A percentile compares a stretch with the other conserved stretches of the same genome.
These are phyloP conservation scores for Prunella himalayana DNA, from an alignment of 2,113 vertebrate genomes.

Conservation along the genomic window DNA sequence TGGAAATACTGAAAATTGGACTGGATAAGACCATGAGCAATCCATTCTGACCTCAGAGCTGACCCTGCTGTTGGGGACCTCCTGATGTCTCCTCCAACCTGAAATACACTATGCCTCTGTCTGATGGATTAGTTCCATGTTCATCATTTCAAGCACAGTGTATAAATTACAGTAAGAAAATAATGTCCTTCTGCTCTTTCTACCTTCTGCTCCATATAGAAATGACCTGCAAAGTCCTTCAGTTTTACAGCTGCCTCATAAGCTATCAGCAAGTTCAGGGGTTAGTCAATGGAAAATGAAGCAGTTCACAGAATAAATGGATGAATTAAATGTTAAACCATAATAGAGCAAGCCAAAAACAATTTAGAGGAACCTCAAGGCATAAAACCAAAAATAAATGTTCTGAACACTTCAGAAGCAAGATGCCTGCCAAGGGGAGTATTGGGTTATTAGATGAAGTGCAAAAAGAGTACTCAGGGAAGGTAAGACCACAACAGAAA, in stretches of 20 bases:
- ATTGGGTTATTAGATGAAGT: not conserved
- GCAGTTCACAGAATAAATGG: not conserved
- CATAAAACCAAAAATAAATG: not conserved
- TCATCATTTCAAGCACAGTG: not conserved
- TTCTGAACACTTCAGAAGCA: not conserved
- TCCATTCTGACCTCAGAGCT: not conserved
- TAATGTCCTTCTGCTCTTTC: not conserved
- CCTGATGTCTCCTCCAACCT: not conserved
- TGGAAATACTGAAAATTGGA: not conserved
- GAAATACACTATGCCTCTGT: not conserved
- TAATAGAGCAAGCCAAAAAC: not conserved
- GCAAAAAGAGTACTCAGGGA: not conserved
- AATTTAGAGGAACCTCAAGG: not conserved
- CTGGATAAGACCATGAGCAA: not conserved
- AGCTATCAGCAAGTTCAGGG: not conserved
- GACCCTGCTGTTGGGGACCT: not conserved
- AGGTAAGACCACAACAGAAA: not conserved
- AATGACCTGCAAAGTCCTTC: conserved; percentile 21
- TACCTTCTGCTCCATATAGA: not conserved
- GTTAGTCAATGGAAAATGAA: conserved; percentile 25
- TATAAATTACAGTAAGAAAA: not conserved
- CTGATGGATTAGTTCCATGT: not conserved
- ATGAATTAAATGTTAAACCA: conserved; percentile 26
- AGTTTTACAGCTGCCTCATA: conserved; percentile 21
- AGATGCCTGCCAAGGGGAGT: not conserved